Evolutionary conservation across 2,888 invertebrate genomes (phyloP), one percentile per base, ranked within the genome.

Genomic region (Azorinus chamasolen): DNA sequence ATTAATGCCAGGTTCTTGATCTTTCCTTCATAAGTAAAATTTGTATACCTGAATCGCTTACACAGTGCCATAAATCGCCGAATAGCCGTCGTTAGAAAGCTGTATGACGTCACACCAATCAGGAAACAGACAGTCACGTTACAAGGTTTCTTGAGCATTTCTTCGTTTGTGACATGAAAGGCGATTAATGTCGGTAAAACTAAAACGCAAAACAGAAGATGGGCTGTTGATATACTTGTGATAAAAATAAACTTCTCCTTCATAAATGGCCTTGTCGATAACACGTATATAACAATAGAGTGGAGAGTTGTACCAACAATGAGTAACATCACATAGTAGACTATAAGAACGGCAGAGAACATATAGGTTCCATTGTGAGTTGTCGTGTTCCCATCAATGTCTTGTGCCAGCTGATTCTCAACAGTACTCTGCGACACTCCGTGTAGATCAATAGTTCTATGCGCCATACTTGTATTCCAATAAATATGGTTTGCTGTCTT

Each of bases 1-100:
- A 76, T 64, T 8, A 32, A 54, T 0, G 51, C 22, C 12, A 70
- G 37, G 50, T 76, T 58, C 27, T 65, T 65, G 4, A 76, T 55
- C 39, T 76, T 70, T 14, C 76, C 76, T 37, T 70, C 54, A 50
- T 65, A 70, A 6, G 76, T 76, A 27, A 76, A 76, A 24, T 70
- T 70, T 2, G 65, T 65, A 54, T 65, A 41, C 6, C 76, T 51
- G 25, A 65, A 76, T 18, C 70, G 50, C 24, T 70, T 65, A 16
- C 54, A 65, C 14, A 76, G 32, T 8, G 76, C 76, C 25, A 76
- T 24, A 48, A 39, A 59, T 10, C 76, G 43, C 18, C 76, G 45
- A 4, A 76, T 45, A 14, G 76, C 70, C 8, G 62, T 76, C 12
- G 61, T 57, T 4, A 70, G 20, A 65, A 76, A 70, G 25, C 76